phyloP scores from a whole-genome alignment of 2,113 vertebrate species.

The Hydrolagus affinis region DNA sequence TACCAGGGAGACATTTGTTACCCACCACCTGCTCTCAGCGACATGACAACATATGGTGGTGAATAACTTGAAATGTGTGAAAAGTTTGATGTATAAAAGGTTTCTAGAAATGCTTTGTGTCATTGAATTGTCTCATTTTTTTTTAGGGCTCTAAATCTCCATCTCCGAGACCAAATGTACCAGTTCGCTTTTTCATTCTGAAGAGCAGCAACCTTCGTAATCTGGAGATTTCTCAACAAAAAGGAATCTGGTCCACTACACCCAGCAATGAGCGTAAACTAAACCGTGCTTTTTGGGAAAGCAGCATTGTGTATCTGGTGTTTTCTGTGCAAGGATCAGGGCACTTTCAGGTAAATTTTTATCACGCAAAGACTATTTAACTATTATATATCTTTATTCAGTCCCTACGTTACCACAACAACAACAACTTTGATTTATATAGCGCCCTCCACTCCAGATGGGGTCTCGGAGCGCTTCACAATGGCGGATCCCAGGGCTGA shows the following conservation, averaged over 20 bases:
- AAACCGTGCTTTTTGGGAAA: constrained; percentile 69
- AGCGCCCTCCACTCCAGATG: too few relatives aligned
- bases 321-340: constrained; percentile 90
- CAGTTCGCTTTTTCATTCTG: constrained; percentile 81
- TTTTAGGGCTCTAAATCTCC: constrained; percentile 53
- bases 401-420: background rate
- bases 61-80: background rate
- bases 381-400: background rate
- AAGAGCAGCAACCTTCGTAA: constrained; percentile 81
- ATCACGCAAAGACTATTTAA: background rate
- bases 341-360: constrained; percentile 75
- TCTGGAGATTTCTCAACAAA: constrained; percentile 80
- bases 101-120: background rate
- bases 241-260: constrained; percentile 81
- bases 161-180: constrained; percentile 50
- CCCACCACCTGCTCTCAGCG: background rate
- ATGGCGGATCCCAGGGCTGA: too few relatives aligned
- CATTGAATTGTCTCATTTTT: constrained; percentile 28
- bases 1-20: background rate
- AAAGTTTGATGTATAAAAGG: too few relatives aligned
- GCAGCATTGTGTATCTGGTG: constrained; percentile 66
- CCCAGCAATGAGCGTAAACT: constrained; percentile 75
- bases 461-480: too few relatives aligned
- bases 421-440: too few relatives aligned
- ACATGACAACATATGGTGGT: too few relatives aligned